Evolutionary conservation across 2,797 vertebrate species (phyloP).

Genomic region (Lophius americanus): DNA sequence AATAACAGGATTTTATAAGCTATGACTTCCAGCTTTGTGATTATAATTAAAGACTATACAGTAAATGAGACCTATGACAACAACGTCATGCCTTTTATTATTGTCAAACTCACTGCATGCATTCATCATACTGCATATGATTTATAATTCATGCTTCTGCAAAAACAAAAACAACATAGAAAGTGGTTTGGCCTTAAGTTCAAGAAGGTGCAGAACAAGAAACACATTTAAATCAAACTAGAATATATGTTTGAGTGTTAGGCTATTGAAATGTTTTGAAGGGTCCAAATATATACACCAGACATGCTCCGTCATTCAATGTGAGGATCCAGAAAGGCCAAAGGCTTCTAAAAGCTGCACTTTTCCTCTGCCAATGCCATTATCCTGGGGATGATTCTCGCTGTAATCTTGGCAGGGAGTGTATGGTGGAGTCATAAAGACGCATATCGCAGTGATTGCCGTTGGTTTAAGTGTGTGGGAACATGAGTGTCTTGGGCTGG

Average conservation of each 20-base stretch:
- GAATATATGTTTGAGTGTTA: neutral
- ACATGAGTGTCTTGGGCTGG: neutral
- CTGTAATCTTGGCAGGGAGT: slow-evolving; percentile 31
- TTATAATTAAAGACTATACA: neutral
- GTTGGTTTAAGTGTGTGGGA: slow-evolving; percentile 9
- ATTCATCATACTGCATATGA: neutral
- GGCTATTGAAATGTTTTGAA: neutral
- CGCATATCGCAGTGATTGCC: slow-evolving; percentile 32
- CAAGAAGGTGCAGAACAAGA: neutral
- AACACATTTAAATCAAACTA: neutral
- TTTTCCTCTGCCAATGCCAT: slow-evolving; percentile 34
- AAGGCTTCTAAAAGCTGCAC: slow-evolving; percentile 38
- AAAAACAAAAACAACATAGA: too few species aligned
- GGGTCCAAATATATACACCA: slow-evolving; percentile 5
- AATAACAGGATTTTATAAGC: slow-evolving; percentile 2
- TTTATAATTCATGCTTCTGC: slow-evolving; percentile 1
- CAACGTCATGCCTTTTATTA: neutral
- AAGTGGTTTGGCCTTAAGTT: neutral
- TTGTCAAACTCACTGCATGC: neutral
- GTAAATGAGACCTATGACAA: neutral
- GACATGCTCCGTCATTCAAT: slow-evolving; percentile 14
- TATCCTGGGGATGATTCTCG: slow-evolving; percentile 16
- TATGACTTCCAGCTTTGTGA: neutral
- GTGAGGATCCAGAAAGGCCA: slow-evolving; percentile 11
- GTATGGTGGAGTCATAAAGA: slow-evolving; percentile 15